Evolutionary conservation across 2,888 invertebrate species (phyloP), one percentile per base, ranked within the genome.

Genomic region (Deilephila porcellus): DNA sequence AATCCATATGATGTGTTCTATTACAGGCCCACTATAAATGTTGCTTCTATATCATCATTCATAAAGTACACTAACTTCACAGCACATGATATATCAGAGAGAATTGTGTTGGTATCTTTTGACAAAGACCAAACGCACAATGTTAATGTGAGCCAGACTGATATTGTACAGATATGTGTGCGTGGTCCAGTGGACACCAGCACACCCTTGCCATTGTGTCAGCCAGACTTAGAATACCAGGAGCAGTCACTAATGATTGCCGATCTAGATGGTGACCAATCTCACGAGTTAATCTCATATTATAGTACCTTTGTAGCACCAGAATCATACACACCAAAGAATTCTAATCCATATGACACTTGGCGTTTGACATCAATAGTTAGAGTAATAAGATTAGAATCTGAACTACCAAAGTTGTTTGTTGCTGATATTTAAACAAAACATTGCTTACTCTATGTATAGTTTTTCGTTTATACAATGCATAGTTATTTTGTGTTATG

Each of bases 101-200:
- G 96, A 52, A 96, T 97, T 60, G 96, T 97, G n/a, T 90, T 98
- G 71, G 96, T 98, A n/a, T 96, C 97, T 20, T 97, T 97, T 86
- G 97, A 97, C 86, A 96, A 96, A 75, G 95, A 96, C 11, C 96
- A 97, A 83, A 96, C 96, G 0, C 96, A 97, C 82, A 96, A 96
- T 80, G 97, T 97, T 71, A 97, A 98, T 88, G 96, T 97, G 0
- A 97, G 97, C 84, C 96, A 97, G 84, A 97, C 96, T n/a, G 96
- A 97, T 80, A 96, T 98, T 70, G 95, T 96, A 2, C 97, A 97
- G 86, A 95, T 98, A 77, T 98, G 98, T 90, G 90, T 85, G 1
- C 82, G 94, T 80, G 93, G 90, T 1, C 82, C 88, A 0, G 83
- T 91, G 73, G 83, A 90, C 74, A 88, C 86, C 62, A 83, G 89